Conservation (phyloP, 2,888 invertebrate species). For the Flexamia atlantica region DNA sequence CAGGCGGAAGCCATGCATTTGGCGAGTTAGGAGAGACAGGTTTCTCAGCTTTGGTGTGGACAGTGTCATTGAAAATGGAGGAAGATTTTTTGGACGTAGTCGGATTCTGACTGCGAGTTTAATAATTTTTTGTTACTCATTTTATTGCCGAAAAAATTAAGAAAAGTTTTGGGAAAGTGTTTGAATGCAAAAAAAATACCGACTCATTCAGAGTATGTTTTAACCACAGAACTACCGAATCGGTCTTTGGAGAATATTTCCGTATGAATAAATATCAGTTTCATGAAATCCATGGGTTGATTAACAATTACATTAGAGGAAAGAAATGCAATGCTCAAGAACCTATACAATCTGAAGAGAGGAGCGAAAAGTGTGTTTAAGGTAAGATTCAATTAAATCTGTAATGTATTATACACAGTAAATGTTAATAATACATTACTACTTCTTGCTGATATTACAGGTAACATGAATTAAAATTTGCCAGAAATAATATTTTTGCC, state of each 20-base stretch:
- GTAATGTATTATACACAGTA: neutral
- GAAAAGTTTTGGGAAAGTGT: constrained; percentile 3
- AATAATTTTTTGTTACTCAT: neutral
- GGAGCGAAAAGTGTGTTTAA: constrained; percentile 20
- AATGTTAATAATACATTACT: neutral
- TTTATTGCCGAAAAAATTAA: neutral
- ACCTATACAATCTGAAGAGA: constrained; percentile 16
- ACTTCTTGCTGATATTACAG: neutral
- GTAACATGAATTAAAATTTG: neutral
- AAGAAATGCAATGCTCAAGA: constrained; percentile 16
- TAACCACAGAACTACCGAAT: too few relatives aligned
- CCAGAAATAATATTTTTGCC: neutral
- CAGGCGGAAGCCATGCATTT: neutral
- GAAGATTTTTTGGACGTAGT: neutral
- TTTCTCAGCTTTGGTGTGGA: neutral
- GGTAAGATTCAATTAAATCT: neutral
- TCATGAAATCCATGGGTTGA: too few relatives aligned
- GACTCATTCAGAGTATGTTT: too few relatives aligned
- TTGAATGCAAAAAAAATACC: neutral
- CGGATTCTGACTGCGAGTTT: neutral
- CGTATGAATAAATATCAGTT: too few relatives aligned
- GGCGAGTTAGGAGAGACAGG: neutral
- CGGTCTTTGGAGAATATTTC: too few relatives aligned
- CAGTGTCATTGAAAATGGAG: neutral
- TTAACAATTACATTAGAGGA: neutral